phyloP scores from a whole-genome alignment of 30 jellyfish, hydroid and myxozoan genomes.

The Chrysaora quinquecirrha region DNA sequence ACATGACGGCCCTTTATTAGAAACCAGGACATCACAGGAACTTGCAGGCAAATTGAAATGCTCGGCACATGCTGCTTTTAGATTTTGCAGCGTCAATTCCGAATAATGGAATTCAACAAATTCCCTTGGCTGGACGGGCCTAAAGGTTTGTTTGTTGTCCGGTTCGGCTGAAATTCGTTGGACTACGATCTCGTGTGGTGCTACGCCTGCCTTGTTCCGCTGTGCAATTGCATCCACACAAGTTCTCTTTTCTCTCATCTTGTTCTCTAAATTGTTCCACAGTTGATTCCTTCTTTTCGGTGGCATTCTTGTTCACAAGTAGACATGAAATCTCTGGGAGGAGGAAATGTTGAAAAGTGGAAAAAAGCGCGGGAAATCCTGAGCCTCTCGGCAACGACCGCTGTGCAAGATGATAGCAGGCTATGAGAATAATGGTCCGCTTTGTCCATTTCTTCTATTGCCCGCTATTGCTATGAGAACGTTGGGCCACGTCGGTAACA shows the following conservation, averaged over 20 bases:
- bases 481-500: no score
- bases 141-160: background rate
- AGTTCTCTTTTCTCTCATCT: constrained; percentile 5
- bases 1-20: constrained; percentile 2
- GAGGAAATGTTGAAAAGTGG: constrained; percentile 1
- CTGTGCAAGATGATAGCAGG: constrained; percentile 1
- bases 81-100: background rate
- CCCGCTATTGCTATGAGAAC: no score
- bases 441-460: no score
- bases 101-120: constrained; percentile 3
- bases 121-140: constrained; percentile 32
- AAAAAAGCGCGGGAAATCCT: constrained; percentile 4
- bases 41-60: constrained; percentile 8
- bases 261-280: background rate
- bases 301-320: constrained; percentile 6
- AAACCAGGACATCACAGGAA: constrained; percentile 6
- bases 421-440: no score
- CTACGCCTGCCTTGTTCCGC: background rate
- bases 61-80: constrained; percentile 7
- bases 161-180: constrained; percentile 1
- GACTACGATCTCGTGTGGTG: constrained; percentile 4
- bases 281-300: background rate
- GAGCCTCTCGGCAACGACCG: background rate
- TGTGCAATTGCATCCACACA: background rate
- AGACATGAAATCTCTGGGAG: constrained; percentile 4